Base-by-base conservation (phyloP, 2,888 invertebrate genomes). In the Leucoma salicis region DNA sequence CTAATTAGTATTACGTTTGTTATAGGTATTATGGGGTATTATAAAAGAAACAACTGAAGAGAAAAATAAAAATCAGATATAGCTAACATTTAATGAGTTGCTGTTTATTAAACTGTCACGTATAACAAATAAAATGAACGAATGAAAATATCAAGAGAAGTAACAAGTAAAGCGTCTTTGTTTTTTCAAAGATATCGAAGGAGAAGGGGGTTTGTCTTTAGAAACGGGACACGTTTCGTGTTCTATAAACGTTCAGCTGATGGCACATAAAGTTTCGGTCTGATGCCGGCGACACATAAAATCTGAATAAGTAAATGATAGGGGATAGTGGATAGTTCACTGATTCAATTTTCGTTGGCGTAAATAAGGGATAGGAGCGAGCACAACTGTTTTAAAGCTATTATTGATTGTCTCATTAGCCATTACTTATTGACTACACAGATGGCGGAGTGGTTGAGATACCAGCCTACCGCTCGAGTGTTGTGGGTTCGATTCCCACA, bases 261-360 rank as follows among this genome's bases (percentile, higher is more conserved):
- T 70, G 66, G 66, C 57, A 66, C 72, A 67, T 79, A 79, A 78
- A 79, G 59, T 55, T 65, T 64, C 49, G 57, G 66, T 58, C 56
- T 63, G 62, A 61, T 57, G 62, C 65, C 57, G 62, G 59, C 60
- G 64, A 60, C 64, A 70, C 74, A 74, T 76, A 68, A 75, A 79
- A 79, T 76, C 72, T 75, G 78, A 80, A 81, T 78, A 79, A 77
- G 77, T 75, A 79, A 78, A 79, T 76, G 75, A 79, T 78, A 70
- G 68, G 66, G 74, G 77, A 74, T 74, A 72, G 71, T 68, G 68
- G 66, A 70, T 70, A 70, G 62, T 74, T 78, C 79, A 83, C 81
- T 82, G 81, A 82, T 80, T 81, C 64, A 51, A 54, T 60, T 54
- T 40, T 43, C 31, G 40, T 11, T 48, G 59, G 63, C 38, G n/a